Base-by-base conservation (phyloP, 2,113 vertebrate genomes). In the Anoplopoma fimbria region DNA sequence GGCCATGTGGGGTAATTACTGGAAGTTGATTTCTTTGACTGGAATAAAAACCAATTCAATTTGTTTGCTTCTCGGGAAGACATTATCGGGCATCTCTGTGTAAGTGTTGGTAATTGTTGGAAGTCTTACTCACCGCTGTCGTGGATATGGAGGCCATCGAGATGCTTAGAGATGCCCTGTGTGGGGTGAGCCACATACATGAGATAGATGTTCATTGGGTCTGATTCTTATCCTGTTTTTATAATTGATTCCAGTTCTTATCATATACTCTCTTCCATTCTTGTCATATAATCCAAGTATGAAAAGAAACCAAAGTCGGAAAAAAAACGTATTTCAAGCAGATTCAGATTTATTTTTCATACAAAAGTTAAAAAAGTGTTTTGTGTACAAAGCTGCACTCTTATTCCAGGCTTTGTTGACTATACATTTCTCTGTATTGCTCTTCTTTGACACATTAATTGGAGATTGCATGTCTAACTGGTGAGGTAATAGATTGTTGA, bases 21-120 rank as follows among this genome's bases (percentile, higher is more conserved):
- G 95, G 93, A 96, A 96, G 96, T 97, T 96, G 96, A 97, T 98
- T 97, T 93, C 86, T 97, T 97, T 96, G 96, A 96, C 96, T 96
- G 95, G 95, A 97, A 96, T 96, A 89, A 96, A 97, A 93, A 95
- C 64, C 7, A 97, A 97, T 97, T 96, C 94, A 95, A 96, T 97
- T 97, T 97, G 94, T 96, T 96, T 94, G 92, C 93, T 95, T 87
- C 81, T 96, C 93, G 65, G 86, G 93, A 95, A 95, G 95, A 95
- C 93, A 94, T 96, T 94, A 96, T 96, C 95, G 91, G 95, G 95
- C 95, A 95, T 97, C 96, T 96, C 92, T 93, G 93, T 86, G 89
- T 89, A 89, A 90, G 90, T 92, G 88, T 94, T 91, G 45, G 92
- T 94, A 91, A 94, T 91, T 93, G 88, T 91, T 87, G 86, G 81